Base-by-base conservation (phyloP, 2,113 vertebrate genomes). In the Cricetomys ansorgei region DNA sequence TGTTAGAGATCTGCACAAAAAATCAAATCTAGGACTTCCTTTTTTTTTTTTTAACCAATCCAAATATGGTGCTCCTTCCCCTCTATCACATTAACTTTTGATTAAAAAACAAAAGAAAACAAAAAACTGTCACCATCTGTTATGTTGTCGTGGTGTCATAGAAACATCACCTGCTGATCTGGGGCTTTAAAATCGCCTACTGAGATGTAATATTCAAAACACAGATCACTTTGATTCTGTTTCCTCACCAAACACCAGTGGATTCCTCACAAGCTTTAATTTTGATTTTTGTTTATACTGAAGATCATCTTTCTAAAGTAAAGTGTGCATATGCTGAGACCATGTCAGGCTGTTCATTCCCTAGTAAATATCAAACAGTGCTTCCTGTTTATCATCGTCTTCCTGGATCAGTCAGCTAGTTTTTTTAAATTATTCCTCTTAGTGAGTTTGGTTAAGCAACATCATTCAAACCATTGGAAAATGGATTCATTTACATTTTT, bases 281-380 rank as follows among this genome's bases (percentile, higher is more conserved):
- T 95, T 95, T 93, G 9, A 81, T 91, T 94, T 96, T 83, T 92
- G 57, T 67, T 94, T 76, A 76, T 83, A 67, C 3, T 85, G 43
- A 4, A 92, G 10, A 80, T 92, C 21, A 69, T 92, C 81, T 88
- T 91, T 91, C 88, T 40, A 89, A 95, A 92, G n/a, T 93, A 79
- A 95, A 90, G 9, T 90, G 50, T 75, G 62, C 19, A 9, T 40
- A 95, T 75, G 45, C 73, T 70, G 21, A 92, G 40, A 62, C 37
- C 91, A 6, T 89, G 67, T 94, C 37, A 55, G 0, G 53, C 25
- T 40, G 1, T 81, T 45, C 31, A 23, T 91, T 96, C 53, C 64
- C 45, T 87, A 72, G 43, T 88, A 92, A 75, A 64, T 90, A 94
- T 70, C 45, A 90, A 88, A 86, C 64, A 77, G 2, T 88, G 2